A percentile compares a stretch with the other conserved stretches of the same genome.
These are phyloP conservation scores for Microtus richardsoni DNA, from an alignment of 2,113 vertebrate species.

Conservation along the genomic window DNA sequence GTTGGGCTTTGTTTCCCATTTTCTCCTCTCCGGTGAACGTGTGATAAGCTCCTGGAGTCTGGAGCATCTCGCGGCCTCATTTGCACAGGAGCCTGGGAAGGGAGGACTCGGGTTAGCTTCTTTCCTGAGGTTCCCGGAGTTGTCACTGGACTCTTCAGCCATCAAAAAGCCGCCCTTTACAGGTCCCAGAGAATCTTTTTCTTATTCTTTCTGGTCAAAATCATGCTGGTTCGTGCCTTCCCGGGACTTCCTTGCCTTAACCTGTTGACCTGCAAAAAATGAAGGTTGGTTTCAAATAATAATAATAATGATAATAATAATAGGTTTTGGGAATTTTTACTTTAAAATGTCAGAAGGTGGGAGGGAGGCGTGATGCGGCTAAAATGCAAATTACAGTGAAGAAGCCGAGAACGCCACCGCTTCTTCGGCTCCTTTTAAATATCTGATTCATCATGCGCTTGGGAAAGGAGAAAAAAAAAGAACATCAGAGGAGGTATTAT, in stretches of 20 bases:
- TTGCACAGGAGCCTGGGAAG: background rate
- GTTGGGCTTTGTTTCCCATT: slow-evolving; percentile 75
- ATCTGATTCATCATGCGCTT: background rate
- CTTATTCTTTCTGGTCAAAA: slow-evolving; percentile 6
- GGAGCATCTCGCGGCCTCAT: background rate
- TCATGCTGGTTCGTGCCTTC: background rate
- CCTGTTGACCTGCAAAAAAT: background rate
- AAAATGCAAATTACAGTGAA: slow-evolving; percentile 50
- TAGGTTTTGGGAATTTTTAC: background rate
- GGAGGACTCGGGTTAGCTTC: background rate
- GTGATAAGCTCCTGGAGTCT: background rate
- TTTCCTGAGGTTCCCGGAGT: background rate
- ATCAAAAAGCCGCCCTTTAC: background rate
- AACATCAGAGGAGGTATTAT: background rate
- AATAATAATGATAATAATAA: background rate
- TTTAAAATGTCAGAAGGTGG: slow-evolving; percentile 1
- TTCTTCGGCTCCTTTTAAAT: background rate
- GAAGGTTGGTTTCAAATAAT: background rate
- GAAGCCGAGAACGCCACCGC: background rate
- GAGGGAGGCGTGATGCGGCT: background rate
- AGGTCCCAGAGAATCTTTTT: background rate
- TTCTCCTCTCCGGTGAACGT: background rate
- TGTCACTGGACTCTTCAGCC: slow-evolving; percentile 59
- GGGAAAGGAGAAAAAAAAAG: background rate
- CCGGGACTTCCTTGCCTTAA: background rate